These are phyloP conservation scores for Pterostichus niger DNA, from an alignment of 2,888 invertebrate species.

Conservation along the genomic window DNA sequence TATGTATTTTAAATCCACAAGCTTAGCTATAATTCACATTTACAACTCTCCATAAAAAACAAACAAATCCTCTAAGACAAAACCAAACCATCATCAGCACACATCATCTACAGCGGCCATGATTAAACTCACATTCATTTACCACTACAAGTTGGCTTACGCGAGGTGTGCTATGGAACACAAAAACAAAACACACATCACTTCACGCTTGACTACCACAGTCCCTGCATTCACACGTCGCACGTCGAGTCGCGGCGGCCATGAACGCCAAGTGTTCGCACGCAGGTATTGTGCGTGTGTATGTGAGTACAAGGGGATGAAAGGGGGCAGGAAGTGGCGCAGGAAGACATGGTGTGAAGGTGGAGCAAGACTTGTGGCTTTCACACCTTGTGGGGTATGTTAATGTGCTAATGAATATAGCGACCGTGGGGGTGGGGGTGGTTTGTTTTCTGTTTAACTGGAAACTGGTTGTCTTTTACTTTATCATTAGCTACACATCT, in stretches of 20 bases:
- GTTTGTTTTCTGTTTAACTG: slow-evolving; percentile 23
- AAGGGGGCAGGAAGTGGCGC: neutral
- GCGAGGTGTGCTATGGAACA: slow-evolving; percentile 5
- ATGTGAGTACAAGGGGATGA: neutral
- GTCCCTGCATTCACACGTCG: slow-evolving; percentile 15
- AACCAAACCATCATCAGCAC: no score
- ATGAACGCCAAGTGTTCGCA: slow-evolving; percentile 39
- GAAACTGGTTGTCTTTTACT: neutral
- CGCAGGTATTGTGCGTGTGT: slow-evolving; percentile 28
- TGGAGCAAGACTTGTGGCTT: slow-evolving; percentile 19
- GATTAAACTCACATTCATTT: slow-evolving; percentile 14
- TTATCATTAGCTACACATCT: neutral
- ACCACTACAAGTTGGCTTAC: neutral
- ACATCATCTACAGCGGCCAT: neutral
- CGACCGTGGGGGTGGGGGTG: neutral
- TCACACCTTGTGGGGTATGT: slow-evolving; percentile 10
- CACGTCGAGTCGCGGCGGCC: slow-evolving; percentile 50
- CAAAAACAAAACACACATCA: slow-evolving; percentile 35
- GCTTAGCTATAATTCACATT: no score
- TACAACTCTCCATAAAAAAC: no score
- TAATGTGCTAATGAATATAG: slow-evolving; percentile 32
- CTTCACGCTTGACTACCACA: slow-evolving; percentile 15
- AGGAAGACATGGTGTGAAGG: slow-evolving; percentile 14
- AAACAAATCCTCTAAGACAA: no score
- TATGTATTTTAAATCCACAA: no score